Evolutionary conservation across 2,797 vertebrate species (phyloP).

Genomic region (Spizella passerina): DNA sequence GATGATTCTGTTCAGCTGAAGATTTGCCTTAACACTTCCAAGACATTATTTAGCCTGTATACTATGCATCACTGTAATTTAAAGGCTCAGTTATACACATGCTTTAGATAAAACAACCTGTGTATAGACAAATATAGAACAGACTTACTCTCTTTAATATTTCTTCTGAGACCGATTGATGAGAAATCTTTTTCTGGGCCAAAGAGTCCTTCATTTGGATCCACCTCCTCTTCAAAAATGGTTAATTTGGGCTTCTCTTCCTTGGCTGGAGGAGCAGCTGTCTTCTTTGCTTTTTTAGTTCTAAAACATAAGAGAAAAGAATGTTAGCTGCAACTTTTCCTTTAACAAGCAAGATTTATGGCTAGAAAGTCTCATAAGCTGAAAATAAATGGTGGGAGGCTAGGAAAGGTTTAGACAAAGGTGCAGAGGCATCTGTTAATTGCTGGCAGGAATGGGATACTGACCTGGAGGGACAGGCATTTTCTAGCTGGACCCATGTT

Average conservation of each 20-base stretch:
- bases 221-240: conserved; percentile 79
- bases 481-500: not conserved
- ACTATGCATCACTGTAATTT: not conserved
- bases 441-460: not conserved
- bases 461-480: not conserved
- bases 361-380: not conserved
- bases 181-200: conserved; percentile 39
- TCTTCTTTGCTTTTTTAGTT: conserved; percentile 75
- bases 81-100: not conserved
- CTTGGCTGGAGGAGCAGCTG: not conserved
- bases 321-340: conserved; percentile 1
- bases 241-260: conserved; percentile 59
- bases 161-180: not conserved
- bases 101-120: not conserved
- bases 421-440: not conserved
- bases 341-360: not conserved
- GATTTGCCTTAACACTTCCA: not conserved
- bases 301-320: conserved; percentile 40
- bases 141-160: conserved; percentile 70
- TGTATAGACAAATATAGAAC: not conserved
- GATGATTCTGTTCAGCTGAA: not conserved
- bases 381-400: not conserved
- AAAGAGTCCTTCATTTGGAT: conserved; percentile 76
- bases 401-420: not conserved
- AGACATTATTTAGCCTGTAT: not conserved